Evolutionary conservation across 2,888 invertebrate genomes (phyloP).

Genomic region (Merodon equestris): DNA sequence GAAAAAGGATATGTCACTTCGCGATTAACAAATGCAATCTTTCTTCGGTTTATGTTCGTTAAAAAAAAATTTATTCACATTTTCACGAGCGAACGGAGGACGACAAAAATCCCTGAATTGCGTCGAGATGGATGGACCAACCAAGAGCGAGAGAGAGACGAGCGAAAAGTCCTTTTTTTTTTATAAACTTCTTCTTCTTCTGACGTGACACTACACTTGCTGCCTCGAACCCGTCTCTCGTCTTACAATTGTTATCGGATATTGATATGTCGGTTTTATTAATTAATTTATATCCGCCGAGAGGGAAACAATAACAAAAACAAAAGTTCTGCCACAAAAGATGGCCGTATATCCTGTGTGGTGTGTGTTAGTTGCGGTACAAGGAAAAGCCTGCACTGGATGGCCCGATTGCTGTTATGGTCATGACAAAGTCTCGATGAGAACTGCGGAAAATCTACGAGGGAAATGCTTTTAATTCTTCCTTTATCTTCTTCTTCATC

Average conservation of each 20-base stretch:
- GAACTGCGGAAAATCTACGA: conserved; percentile 64
- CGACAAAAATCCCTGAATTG: conserved; percentile 13
- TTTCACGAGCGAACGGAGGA: too few species aligned
- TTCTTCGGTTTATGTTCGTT: too few species aligned
- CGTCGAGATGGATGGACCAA: conserved; percentile 49
- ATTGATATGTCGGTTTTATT: too few species aligned
- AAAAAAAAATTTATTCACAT: too few species aligned
- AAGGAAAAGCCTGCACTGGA: conserved; percentile 58
- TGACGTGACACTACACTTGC: too few species aligned
- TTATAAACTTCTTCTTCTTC: neutral
- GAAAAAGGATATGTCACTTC: conserved; percentile 15
- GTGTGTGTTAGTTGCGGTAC: conserved; percentile 50
- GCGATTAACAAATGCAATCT: too few species aligned
- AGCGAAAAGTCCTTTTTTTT: neutral
- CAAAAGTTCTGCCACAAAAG: conserved; percentile 61
- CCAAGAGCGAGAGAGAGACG: too few species aligned
- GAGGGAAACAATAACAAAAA: conserved; percentile 6
- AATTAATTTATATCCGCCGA: too few species aligned
- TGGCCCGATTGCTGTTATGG: conserved; percentile 66
- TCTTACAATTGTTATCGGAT: too few species aligned
- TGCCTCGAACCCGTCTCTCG: too few species aligned
- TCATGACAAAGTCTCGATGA: conserved; percentile 67
- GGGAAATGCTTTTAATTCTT: conserved; percentile 60
- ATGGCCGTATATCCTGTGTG: conserved; percentile 61
- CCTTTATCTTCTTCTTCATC: conserved; percentile 6